These are phyloP conservation scores for Sus scrofa DNA, from an alignment of 2,113 vertebrate genomes.

Conservation along the genomic window DNA sequence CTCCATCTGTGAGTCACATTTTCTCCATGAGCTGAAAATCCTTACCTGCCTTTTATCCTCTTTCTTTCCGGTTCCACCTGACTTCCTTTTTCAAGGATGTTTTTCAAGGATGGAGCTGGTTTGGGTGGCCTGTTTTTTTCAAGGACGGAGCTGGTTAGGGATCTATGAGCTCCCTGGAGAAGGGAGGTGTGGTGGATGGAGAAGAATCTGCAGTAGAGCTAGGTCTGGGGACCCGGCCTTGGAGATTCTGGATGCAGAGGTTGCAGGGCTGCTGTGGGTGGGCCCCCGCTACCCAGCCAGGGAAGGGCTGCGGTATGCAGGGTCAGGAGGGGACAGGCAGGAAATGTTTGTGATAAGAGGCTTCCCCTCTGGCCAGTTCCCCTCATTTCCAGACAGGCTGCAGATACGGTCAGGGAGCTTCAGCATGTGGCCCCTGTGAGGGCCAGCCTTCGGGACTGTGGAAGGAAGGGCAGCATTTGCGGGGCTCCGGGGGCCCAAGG, in stretches of 20 bases:
- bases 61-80: constrained; percentile 7
- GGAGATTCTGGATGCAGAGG: background rate
- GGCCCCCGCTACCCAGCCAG: background rate
- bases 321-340: constrained; percentile 54
- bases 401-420: background rate
- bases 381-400: constrained; percentile 52
- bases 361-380: constrained; percentile 29
- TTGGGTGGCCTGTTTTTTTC: background rate
- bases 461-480: background rate
- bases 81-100: background rate
- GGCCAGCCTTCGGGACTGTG: background rate
- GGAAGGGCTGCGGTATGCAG: constrained; percentile 64
- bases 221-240: background rate
- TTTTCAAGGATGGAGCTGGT: background rate
- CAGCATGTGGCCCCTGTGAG: background rate
- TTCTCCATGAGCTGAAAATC: constrained; percentile 8
- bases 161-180: background rate
- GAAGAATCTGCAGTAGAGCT: constrained; percentile 1
- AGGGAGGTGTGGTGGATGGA: background rate
- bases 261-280: background rate
- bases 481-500: background rate
- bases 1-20: background rate
- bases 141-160: background rate
- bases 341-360: constrained; percentile 77
- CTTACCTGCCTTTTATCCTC: background rate